Conservation (phyloP, 2,888 invertebrate genomes). For the Nemurella pictetii region DNA sequence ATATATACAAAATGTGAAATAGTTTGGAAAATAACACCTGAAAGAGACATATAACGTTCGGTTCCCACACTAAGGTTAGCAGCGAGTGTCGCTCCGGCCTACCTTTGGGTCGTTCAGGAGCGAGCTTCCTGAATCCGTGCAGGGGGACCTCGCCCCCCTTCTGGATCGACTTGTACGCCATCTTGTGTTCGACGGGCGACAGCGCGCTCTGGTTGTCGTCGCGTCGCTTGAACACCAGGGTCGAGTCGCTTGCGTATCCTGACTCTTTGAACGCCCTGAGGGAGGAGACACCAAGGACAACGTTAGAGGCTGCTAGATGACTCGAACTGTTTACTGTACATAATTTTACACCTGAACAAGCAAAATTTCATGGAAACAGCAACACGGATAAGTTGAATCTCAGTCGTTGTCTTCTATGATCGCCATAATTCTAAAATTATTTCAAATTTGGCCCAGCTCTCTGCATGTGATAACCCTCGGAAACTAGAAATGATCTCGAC, state of each 20-base stretch:
- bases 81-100: slow-evolving; percentile 43
- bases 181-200: slow-evolving; percentile 81
- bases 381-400: too few species aligned
- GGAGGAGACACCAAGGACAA: not conserved
- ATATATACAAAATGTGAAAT: too few species aligned
- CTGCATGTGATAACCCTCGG: too few species aligned
- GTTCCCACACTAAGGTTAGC: too few species aligned
- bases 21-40: too few species aligned
- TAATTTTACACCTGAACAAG: too few species aligned
- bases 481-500: too few species aligned
- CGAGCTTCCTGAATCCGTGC: slow-evolving; percentile 87
- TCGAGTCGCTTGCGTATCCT: slow-evolving; percentile 90
- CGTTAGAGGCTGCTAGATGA: not conserved
- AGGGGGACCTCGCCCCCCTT: slow-evolving; percentile 94
- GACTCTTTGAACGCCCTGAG: slow-evolving; percentile 82
- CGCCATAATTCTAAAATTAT: too few species aligned
- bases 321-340: not conserved
- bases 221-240: slow-evolving; percentile 78
- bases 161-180: slow-evolving; percentile 86
- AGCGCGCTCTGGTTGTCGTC: slow-evolving; percentile 63
- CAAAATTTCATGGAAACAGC: too few species aligned
- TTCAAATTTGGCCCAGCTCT: too few species aligned
- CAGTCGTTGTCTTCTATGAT: too few species aligned
- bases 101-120: slow-evolving; percentile 83
- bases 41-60: too few species aligned